Evolutionary conservation across 2,797 vertebrate species (phyloP).

Genomic region (Tragopan temminckii): DNA sequence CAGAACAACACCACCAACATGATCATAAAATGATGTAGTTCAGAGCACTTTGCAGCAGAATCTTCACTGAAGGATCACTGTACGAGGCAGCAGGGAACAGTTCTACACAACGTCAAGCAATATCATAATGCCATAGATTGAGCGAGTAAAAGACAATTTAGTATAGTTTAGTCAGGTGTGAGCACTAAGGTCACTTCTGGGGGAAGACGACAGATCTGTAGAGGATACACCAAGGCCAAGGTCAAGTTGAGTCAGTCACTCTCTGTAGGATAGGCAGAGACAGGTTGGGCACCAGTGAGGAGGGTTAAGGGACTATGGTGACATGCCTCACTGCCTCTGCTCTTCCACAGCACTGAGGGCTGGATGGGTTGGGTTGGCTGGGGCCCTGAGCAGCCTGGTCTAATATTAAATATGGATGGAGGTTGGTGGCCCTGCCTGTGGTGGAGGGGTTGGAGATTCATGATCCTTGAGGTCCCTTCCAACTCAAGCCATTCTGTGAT

Average conservation of each 20-base stretch:
- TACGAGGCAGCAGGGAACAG: not conserved
- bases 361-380: too few species aligned
- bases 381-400: too few species aligned
- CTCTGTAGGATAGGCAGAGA: not conserved
- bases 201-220: not conserved
- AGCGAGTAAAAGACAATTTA: not conserved
- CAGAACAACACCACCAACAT: not conserved
- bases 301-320: not conserved
- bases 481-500: too few species aligned
- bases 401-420: too few species aligned
- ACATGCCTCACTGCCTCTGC: accelerated
- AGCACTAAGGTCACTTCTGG: not conserved
- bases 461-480: too few species aligned
- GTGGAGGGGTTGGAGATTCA: too few species aligned
- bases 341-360: not conserved
- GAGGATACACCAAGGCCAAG: not conserved
- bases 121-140: not conserved
- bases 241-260: not conserved
- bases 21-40: accelerated
- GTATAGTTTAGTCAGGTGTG: not conserved
- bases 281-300: not conserved
- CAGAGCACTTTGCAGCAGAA: not conserved
- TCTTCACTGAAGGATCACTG: accelerated
- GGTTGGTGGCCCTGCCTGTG: too few species aligned
- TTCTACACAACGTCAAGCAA: not conserved